phyloP scores from a whole-genome alignment of 2,888 invertebrate genomes.

The Sthenelais limicola region DNA sequence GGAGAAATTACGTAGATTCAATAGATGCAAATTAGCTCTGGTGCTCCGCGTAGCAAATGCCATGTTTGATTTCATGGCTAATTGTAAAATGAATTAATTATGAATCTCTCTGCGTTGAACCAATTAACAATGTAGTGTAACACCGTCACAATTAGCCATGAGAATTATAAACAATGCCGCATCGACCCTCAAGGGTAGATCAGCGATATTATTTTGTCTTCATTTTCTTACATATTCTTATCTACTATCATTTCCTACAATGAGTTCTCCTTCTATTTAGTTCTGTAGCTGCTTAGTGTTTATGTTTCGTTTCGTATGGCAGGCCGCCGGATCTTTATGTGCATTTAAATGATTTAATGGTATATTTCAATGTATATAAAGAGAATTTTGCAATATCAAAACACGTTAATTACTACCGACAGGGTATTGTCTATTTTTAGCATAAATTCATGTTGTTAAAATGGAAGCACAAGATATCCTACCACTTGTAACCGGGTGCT shows the following conservation, averaged over 20 bases:
- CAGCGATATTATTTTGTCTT: too few relatives aligned
- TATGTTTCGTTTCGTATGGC: constrained; percentile 13
- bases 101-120: neutral
- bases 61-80: constrained; percentile 32
- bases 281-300: constrained; percentile 35
- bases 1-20: too few relatives aligned
- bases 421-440: constrained; percentile 34
- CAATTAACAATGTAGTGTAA: neutral
- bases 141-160: too few relatives aligned
- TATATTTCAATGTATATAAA: constrained; percentile 37
- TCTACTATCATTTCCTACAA: constrained; percentile 19
- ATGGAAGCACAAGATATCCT: too few relatives aligned
- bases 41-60: too few relatives aligned
- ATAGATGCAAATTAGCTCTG: too few relatives aligned
- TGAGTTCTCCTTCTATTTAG: constrained; percentile 32
- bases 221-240: constrained; percentile 9
- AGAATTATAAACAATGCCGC: constrained; percentile 13
- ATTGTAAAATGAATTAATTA: constrained; percentile 13
- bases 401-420: constrained; percentile 4
- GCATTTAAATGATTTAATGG: constrained; percentile 19
- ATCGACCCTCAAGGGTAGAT: constrained; percentile 3
- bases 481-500: too few relatives aligned
- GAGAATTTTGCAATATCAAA: constrained; percentile 15
- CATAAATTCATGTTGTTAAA: too few relatives aligned
- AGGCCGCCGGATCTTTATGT: constrained; percentile 25